Evolutionary conservation across 1,140 invertebrate species (phyloP).

Genomic region (Scaptomyza graminum): DNA sequence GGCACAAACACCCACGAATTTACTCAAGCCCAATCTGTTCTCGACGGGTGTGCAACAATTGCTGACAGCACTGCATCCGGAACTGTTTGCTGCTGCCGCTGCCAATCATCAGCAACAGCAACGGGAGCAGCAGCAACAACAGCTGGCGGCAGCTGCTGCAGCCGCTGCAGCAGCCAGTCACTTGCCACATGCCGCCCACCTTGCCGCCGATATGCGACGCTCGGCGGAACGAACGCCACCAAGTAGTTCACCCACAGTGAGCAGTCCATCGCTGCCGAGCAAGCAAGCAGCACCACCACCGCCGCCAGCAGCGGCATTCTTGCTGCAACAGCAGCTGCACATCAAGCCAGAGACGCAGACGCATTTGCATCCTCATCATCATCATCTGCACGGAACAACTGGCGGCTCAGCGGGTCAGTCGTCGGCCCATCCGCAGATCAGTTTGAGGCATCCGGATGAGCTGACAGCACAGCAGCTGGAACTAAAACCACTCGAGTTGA

Average conservation of each 20-base stretch:
- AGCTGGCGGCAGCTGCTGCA: constrained; percentile 31
- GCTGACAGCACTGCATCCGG: constrained; percentile 77
- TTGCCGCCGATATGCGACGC: constrained; percentile 63
- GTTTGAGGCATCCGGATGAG: constrained; percentile 71
- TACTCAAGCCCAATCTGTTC: constrained; percentile 82
- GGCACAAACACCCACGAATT: constrained; percentile 78
- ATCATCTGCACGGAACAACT: constrained; percentile 44
- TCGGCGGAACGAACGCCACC: constrained; percentile 63
- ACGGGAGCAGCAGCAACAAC: constrained; percentile 45
- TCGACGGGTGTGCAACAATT: constrained; percentile 81
- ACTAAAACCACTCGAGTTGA: constrained; percentile 64
- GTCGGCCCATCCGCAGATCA: constrained; percentile 64
- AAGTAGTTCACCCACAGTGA: constrained; percentile 50
- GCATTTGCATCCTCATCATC: constrained; percentile 69
- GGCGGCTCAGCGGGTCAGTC: constrained; percentile 12
- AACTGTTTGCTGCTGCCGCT: constrained; percentile 76
- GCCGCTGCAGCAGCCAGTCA: constrained; percentile 47
- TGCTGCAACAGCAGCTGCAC: constrained; percentile 77
- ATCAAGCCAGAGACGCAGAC: constrained; percentile 77
- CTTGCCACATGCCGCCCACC: constrained; percentile 57
- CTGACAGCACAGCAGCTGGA: constrained; percentile 73
- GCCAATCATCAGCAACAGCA: constrained; percentile 81
- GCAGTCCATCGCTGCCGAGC: constrained; percentile 57
- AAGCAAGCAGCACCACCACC: constrained; percentile 50
- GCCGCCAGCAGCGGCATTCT: constrained; percentile 64